phyloP scores from a whole-genome alignment of 2,113 vertebrate genomes.

The Gobio gobio region DNA sequence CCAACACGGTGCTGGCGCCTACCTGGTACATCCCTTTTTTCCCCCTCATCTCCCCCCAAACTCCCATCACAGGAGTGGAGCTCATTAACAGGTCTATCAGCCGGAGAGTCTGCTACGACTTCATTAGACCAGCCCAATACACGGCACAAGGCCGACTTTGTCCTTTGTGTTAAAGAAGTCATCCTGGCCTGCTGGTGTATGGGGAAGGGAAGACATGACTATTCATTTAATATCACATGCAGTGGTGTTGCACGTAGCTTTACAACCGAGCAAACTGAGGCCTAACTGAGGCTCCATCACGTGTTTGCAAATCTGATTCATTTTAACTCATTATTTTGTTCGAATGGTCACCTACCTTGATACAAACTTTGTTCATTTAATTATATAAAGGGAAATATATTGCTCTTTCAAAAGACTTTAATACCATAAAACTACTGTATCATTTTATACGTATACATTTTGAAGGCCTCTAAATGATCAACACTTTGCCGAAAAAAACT shows the following conservation, averaged over 20 bases:
- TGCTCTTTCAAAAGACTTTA: background rate
- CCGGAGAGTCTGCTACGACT: constrained; percentile 59
- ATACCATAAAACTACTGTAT: background rate
- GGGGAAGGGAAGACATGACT: constrained; percentile 56
- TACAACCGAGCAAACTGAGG: background rate
- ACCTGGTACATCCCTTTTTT: constrained; percentile 67
- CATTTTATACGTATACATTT: background rate
- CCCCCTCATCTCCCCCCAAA: constrained; percentile 8
- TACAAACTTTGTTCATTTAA: too few relatives aligned
- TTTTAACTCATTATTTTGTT: background rate
- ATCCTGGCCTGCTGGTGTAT: constrained; percentile 63
- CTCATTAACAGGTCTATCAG: constrained; percentile 75
- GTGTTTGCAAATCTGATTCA: too few relatives aligned
- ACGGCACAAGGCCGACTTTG: constrained; percentile 65
- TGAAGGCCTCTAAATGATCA: background rate
- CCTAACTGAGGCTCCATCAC: background rate
- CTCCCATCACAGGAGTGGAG: constrained; percentile 60
- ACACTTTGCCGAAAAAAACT: background rate
- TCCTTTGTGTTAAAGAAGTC: constrained; percentile 66
- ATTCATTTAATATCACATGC: background rate
- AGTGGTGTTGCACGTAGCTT: background rate
- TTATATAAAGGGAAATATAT: too few relatives aligned
- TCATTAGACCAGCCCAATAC: constrained; percentile 72
- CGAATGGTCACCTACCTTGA: background rate
- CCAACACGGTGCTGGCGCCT: constrained; percentile 77